Evolutionary conservation across 30 jellyfish, hydroid and myxozoan species (phyloP).

Genomic region (Aurelia coerulea): DNA sequence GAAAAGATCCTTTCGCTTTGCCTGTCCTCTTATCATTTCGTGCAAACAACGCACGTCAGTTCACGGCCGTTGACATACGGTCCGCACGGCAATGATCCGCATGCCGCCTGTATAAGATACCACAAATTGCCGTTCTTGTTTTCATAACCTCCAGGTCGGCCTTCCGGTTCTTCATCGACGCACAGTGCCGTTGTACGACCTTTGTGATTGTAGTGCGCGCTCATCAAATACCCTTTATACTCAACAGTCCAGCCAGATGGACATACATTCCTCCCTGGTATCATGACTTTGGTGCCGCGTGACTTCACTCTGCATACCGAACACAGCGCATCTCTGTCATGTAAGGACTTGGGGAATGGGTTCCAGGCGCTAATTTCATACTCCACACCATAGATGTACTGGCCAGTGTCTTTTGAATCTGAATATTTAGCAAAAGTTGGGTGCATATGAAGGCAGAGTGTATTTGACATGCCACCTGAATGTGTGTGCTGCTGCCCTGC

Average conservation of each 20-base stretch:
- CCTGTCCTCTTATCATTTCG: not conserved
- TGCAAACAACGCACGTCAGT: conserved; percentile 63
- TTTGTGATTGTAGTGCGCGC: conserved; percentile 70
- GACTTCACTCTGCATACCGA: conserved; percentile 78
- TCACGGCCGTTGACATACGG: conserved; percentile 50
- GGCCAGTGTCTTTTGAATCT: conserved; percentile 36
- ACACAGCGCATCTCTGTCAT: conserved; percentile 77
- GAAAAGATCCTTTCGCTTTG: too few relatives aligned
- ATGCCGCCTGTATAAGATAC: conserved; percentile 46
- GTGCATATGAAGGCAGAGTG: conserved; percentile 78
- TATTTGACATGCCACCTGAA: conserved; percentile 96
- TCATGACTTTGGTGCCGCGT: conserved; percentile 77
- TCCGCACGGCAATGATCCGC: conserved; percentile 62
- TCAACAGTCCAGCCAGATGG: conserved; percentile 92
- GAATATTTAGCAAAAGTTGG: conserved; percentile 71
- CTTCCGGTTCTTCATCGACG: conserved; percentile 79
- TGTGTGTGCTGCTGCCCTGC: conserved; percentile 80
- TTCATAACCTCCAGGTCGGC: conserved; percentile 6
- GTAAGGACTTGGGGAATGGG: conserved; percentile 29
- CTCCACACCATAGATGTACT: conserved; percentile 81
- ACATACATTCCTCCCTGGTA: conserved; percentile 90
- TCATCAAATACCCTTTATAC: conserved; percentile 86
- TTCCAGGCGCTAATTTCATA: conserved; percentile 56
- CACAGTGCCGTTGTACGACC: conserved; percentile 90
- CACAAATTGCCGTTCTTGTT: conserved; percentile 52